Base-by-base conservation (phyloP, 1,140 invertebrate species). In the Drosophila nannoptera region DNA sequence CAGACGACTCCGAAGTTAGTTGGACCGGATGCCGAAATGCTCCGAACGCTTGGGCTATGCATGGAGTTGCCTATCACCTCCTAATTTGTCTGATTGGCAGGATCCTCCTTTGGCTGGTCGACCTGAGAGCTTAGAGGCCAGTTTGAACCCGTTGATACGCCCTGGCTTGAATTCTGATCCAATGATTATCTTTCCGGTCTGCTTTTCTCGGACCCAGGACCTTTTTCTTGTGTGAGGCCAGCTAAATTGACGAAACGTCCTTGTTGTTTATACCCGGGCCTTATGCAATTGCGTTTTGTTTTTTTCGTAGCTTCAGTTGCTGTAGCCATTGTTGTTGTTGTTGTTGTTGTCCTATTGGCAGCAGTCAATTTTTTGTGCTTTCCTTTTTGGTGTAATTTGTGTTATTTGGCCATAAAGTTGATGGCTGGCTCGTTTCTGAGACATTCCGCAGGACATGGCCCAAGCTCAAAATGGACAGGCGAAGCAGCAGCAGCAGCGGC, bases 361-460 rank as follows among this genome's bases (percentile, higher is more conserved):
- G 60, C 60, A 59, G 50, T 62, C 56, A 65, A 61, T 68, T 66
- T 54, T 60, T 69, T 75, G 65, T 62, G 63, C 42, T 75, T 60
- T 71, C 64, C 50, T 58, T 73, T 67, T 78, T 70, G 60, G 60
- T 66, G 78, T 82, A 77, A 75, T 77, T 81, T 82, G 67, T 78
- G 69, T 73, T 87, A 78, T 75, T 87, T 82, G 63, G 53, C 72
- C 82, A 86, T 87, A 87, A 87, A 83, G 55, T 84, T 87, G 84
- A 87, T 84, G 78, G 74, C 52, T 78, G 73, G 43, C 74, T 80
- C 73, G 76, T 80, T 87, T 83, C 73, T 71, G 83, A 87, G 84
- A 87, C 83, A 87, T 87, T 87, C 84, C 78, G 78, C 84, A 83
- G 78, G 70, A 87, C 83, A 80, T 80, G 83, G 56, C 45, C 5